A percentile compares a stretch with the other conserved stretches of the same genome.
Conservation (phyloP, 2,113 vertebrate species). For the Glaucidium brasilianum region DNA sequence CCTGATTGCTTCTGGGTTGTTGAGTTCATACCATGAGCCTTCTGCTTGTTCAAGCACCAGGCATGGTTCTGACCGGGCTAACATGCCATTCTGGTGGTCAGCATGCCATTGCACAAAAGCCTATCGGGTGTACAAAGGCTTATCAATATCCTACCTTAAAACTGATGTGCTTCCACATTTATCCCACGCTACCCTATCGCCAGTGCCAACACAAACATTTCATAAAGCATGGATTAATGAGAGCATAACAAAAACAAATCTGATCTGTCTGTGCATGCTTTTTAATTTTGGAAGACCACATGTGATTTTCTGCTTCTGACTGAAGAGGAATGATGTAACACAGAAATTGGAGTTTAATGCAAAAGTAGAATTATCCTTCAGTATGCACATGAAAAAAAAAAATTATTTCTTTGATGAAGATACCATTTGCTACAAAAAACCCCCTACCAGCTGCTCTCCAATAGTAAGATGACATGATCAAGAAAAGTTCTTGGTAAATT, state of each 20-base stretch:
- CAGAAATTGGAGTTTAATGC: neutral
- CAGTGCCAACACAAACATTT: slow-evolving; percentile 18
- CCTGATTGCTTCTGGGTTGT: neutral
- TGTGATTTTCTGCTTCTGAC: neutral
- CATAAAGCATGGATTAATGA: neutral
- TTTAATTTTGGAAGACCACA: neutral
- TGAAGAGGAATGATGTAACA: neutral
- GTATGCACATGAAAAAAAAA: neutral
- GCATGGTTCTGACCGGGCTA: neutral
- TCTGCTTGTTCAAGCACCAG: fast-evolving
- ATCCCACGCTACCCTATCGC: neutral
- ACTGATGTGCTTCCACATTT: neutral
- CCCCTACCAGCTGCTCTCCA: neutral
- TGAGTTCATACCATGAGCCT: fast-evolving
- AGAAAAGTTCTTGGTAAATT: neutral
- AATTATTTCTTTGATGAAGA: neutral
- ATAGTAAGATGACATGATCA: neutral
- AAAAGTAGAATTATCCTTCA: neutral
- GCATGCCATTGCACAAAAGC: neutral
- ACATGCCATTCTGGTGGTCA: fast-evolving
- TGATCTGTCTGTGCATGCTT: neutral
- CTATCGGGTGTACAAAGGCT: neutral
- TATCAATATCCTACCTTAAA: neutral
- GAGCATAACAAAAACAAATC: neutral
- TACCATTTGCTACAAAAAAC: neutral